Percentiles rank a stretch among this genome's conserved stretches.
Conservation (phyloP, 2,797 vertebrate genomes). For the Phalanger gymnotis region DNA sequence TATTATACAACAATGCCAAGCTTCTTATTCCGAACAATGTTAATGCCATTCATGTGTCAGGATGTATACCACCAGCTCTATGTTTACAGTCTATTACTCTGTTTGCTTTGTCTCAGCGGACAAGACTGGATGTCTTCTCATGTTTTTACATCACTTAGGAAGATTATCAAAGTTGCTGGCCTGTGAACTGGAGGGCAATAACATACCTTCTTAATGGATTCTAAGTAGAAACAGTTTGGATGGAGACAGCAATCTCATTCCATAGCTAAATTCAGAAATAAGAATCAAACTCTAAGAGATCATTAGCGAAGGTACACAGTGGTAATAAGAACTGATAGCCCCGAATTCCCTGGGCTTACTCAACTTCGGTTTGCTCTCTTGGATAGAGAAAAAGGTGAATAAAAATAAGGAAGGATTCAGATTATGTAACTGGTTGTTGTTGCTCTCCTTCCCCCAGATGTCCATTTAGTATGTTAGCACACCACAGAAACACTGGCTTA, state of each 20-base stretch:
- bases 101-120: slow-evolving; percentile 81
- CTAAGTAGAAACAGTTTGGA: slow-evolving; percentile 54
- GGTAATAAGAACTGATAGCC: background rate
- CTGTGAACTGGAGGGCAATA: slow-evolving; percentile 58
- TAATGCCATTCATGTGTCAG: slow-evolving; percentile 85
- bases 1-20: slow-evolving; percentile 75
- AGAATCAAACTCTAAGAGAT: background rate
- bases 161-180: slow-evolving; percentile 79
- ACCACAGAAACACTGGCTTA: background rate
- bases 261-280: slow-evolving; percentile 22
- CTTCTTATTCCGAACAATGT: slow-evolving; percentile 80
- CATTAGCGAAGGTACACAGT: slow-evolving; percentile 35
- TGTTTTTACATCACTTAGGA: slow-evolving; percentile 76
- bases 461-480: background rate
- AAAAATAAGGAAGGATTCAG: background rate
- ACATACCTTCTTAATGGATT: slow-evolving; percentile 35
- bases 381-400: background rate
- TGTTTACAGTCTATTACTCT: slow-evolving; percentile 84
- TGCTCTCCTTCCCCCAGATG: background rate
- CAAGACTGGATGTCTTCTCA: slow-evolving; percentile 75
- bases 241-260: slow-evolving; percentile 16
- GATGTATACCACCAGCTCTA: slow-evolving; percentile 80
- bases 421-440: background rate
- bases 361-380: background rate
- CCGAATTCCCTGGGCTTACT: slow-evolving; percentile 31